These are phyloP conservation scores for Tinamus guttatus DNA, from an alignment of 2,113 vertebrate species.

Conservation along the genomic window DNA sequence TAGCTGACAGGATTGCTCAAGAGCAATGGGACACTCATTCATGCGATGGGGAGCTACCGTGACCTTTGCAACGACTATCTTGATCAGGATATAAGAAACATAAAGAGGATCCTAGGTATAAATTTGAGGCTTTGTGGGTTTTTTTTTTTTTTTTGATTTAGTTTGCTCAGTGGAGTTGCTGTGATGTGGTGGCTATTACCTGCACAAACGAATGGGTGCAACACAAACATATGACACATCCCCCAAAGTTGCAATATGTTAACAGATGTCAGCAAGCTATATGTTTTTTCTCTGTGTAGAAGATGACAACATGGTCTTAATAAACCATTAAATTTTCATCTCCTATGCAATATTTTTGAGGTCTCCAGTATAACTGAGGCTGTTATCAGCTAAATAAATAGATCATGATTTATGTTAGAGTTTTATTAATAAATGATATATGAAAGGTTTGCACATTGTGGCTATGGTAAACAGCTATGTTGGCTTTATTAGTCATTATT, in stretches of 20 bases:
- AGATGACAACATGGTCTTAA: not conserved
- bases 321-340: not conserved
- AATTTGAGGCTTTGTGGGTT: not conserved
- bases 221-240: not conserved
- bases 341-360: not conserved
- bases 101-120: not conserved
- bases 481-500: not conserved
- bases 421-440: not conserved
- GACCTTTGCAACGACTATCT: not conserved
- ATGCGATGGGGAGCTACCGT: not conserved
- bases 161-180: not conserved
- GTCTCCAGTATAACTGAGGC: not conserved
- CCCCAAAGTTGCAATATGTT: not conserved
- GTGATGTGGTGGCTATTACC: not conserved
- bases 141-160: not conserved
- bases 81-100: not conserved
- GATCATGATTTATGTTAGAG: not conserved
- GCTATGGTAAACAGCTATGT: not conserved
- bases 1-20: not conserved
- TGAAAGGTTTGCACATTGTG: not conserved
- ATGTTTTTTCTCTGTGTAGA: not conserved
- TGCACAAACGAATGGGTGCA: not conserved
- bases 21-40: rapidly evolving
- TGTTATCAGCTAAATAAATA: not conserved
- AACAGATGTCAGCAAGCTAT: not conserved